Base-by-base conservation (phyloP, 1,140 invertebrate species). In the Maconellicoccus hirsutus region DNA sequence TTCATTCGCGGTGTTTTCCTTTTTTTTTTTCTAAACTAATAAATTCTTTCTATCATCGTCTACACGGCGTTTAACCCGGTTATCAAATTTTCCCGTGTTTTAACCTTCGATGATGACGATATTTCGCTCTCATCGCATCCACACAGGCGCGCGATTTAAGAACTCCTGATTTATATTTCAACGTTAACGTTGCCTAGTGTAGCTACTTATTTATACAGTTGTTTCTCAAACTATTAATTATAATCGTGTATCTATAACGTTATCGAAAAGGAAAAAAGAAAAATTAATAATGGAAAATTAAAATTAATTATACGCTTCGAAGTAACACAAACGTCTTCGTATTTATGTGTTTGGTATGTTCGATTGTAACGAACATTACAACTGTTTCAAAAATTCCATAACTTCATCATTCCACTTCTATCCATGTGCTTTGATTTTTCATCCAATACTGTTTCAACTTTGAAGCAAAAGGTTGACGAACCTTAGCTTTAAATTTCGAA, bases 191-290 rank as follows among this genome's bases (percentile, higher is more conserved):
- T 52, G 42, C 42, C 42, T 6, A 14, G n/a, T 52, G n/a, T 16
- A 52, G 42, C 42, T 52, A 52, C 42, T 52, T 52, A 52, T 52
- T 52, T 52, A 52, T 52, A 52, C 42, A 52, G 42, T 52, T 52
- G 42, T 52, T 52, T 6, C 42, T 52, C 42, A 14, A 52, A 14
- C 42, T 52, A 52, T 52, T 52, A 52, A 52, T 52, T 52, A 52
- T 52, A 3, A 19, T 52, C 42, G 10, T 19, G 6, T 52, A 52
- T 52, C 2, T 52, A 52, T 16, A 52, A 14, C 42, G 42, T 38
- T 14, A 19, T 16, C 42, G 42, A 52, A 52, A 52, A 16, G 16
- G 6, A 52, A 52, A 52, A 52, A 52, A 14, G 42, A 52, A 52
- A 52, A 52, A 52, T 52, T 52, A 52, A 52, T 52, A 52, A 52